These are phyloP conservation scores for Ypsolopha scabrella DNA, from an alignment of 2,888 invertebrate species.

Conservation along the genomic window DNA sequence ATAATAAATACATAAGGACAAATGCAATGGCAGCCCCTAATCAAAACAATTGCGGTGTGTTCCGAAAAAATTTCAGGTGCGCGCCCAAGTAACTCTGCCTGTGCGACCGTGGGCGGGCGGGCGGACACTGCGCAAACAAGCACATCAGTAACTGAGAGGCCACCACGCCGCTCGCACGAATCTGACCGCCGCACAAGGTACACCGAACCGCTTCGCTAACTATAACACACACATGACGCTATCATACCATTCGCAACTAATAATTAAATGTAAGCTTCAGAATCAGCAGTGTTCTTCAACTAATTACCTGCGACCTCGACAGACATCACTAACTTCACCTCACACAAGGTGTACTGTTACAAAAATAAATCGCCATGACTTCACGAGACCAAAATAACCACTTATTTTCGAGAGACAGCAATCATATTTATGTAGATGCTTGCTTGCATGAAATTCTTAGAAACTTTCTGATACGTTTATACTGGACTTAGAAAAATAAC, in stretches of 20 bases:
- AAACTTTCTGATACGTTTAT: background rate
- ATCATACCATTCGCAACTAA: slow-evolving; percentile 4
- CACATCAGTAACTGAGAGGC: slow-evolving; percentile 58
- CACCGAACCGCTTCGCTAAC: slow-evolving; percentile 32
- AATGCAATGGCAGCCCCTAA: background rate
- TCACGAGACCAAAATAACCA: slow-evolving; percentile 58
- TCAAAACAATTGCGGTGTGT: background rate
- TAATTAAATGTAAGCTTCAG: slow-evolving; percentile 51
- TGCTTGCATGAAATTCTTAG: background rate
- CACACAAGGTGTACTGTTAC: slow-evolving; percentile 48
- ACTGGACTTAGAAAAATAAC: background rate
- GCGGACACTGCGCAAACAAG: slow-evolving; percentile 10
- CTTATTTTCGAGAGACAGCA: slow-evolving; percentile 2
- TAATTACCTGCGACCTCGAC: slow-evolving; percentile 50
- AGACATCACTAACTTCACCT: slow-evolving; percentile 49
- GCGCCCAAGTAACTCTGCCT: slow-evolving; percentile 3
- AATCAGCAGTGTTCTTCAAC: slow-evolving; percentile 30
- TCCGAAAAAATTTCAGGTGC: slow-evolving; percentile 33
- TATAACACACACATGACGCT: background rate
- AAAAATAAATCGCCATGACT: slow-evolving; percentile 58
- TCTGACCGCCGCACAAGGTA: slow-evolving; percentile 65
- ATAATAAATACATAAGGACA: background rate
- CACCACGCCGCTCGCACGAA: slow-evolving; percentile 65
- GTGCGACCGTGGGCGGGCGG: slow-evolving; percentile 41
- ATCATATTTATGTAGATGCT: background rate